Base-by-base conservation (phyloP, 64 coral and sea anemone species). In the Pachyseris speciosa region DNA sequence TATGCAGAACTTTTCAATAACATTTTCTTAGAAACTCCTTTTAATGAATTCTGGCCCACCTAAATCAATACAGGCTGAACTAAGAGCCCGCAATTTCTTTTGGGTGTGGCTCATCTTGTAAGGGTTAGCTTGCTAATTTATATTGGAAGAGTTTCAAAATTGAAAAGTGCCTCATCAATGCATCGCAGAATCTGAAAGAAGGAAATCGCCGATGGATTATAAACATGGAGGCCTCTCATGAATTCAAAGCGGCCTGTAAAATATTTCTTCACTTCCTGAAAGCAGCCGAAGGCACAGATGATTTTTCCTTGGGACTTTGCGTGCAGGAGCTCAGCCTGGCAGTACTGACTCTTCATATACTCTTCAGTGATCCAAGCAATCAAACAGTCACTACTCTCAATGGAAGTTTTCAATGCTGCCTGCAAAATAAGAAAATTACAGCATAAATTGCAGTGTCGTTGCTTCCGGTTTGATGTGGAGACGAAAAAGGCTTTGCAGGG, bases 301-400 rank as follows among this genome's bases (percentile, higher is more conserved):
- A 94, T 86, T 67, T 98, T 98, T 7, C 55, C 84, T 30, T 52
- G 38, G 11, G 31, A 0, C 44, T 47, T 90, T 1, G 95, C 95
- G 65, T 94, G 83, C 64, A 91, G 31, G 19, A 98, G 87, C 61
- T 98, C 95, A 15, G 87, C 95, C 25, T 55, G 60, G 60, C 95
- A 98, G 55, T 87, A 98, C 0, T 91, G 65, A 47, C 95, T 98
- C 52, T 58, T 26, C 9, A 98, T 67, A 52, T 94, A 98, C 7
- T 94, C 95, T 8, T 98, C 27, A 53, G 94, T 94, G 12, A 98
- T 83, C 95, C 95, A 98, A 4, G 83, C 95, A 69, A 98, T 69
- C 0, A 98, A 28, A 29, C 95, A 98, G 52, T 94, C 83, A 66
- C 95, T 81, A 68, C 57, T 70, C 4, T 98, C 83, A 20, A 98